Evolutionary conservation across 2,888 invertebrate genomes (phyloP).

Genomic region (Tinea semifulvella): DNA sequence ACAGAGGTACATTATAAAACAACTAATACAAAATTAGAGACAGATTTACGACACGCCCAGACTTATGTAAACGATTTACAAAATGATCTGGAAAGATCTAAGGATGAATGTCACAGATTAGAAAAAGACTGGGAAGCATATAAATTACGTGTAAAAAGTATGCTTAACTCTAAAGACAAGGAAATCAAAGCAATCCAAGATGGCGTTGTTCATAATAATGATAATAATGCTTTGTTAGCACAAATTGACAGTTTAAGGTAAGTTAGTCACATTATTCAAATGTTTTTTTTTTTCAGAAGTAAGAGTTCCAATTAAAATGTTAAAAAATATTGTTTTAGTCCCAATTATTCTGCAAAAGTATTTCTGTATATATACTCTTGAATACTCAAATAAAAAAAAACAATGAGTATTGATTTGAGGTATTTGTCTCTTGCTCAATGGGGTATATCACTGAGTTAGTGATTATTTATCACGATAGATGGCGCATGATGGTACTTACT

Average conservation of each 20-base stretch:
- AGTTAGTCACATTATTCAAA: conserved; percentile 25
- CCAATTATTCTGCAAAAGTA: no score
- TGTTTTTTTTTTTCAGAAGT: no score
- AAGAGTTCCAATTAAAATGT: no score
- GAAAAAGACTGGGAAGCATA: conserved; percentile 56
- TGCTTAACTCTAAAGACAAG: conserved; percentile 45
- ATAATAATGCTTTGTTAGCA: conserved; percentile 40
- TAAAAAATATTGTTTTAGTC: no score
- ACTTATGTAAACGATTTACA: conserved; percentile 35
- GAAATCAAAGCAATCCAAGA: conserved; percentile 43
- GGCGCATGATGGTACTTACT: no score
- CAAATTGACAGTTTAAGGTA: conserved; percentile 44
- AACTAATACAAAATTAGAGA: conserved; percentile 34
- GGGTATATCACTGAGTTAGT: no score
- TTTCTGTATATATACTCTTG: no score
- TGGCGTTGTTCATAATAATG: conserved; percentile 35
- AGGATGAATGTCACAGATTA: conserved; percentile 38
- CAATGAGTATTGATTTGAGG: no score
- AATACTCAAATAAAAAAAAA: no score
- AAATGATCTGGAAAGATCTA: conserved; percentile 34
- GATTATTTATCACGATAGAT: no score
- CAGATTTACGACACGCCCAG: conserved; percentile 45
- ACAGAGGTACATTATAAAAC: conserved; percentile 25
- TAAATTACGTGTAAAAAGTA: conserved; percentile 50
- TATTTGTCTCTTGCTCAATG: no score